phyloP scores from a whole-genome alignment of 2,113 vertebrate species.

The Spheniscus mendiculus region DNA sequence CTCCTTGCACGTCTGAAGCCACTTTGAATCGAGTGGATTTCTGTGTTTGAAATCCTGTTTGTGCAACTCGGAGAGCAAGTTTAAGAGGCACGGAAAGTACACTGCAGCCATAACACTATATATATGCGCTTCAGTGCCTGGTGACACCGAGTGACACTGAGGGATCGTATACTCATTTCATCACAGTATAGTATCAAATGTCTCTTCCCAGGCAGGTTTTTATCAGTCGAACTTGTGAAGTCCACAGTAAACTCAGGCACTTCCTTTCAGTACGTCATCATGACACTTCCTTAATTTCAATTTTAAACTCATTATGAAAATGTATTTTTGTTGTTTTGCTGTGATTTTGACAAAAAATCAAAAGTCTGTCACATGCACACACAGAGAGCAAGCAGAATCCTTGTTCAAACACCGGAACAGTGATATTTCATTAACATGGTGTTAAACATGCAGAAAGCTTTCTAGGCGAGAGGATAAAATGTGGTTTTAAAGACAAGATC shows the following conservation, averaged over 20 bases:
- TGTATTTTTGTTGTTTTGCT: not conserved
- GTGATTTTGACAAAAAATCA: not conserved
- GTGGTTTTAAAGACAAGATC: rapidly evolving
- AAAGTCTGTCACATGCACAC: rapidly evolving
- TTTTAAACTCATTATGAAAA: not conserved
- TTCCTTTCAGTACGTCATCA: not conserved
- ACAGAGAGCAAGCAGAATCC: not conserved
- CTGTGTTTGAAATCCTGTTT: too few relatives aligned
- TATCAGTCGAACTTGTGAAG: not conserved
- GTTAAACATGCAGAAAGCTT: not conserved
- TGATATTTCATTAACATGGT: not conserved
- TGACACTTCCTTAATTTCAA: not conserved
- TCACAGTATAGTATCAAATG: not conserved
- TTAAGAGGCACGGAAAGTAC: not conserved
- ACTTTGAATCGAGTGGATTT: not conserved
- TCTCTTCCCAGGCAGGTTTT: not conserved
- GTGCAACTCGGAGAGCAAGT: not conserved
- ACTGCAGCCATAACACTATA: rapidly evolving
- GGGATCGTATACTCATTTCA: not conserved
- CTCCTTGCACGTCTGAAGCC: rapidly evolving
- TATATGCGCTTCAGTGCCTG: rapidly evolving
- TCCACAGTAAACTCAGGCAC: not conserved
- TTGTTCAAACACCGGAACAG: not conserved
- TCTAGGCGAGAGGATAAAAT: not conserved
- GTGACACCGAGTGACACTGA: not conserved